phyloP scores from a whole-genome alignment of 2,113 vertebrate genomes.

The Talpa occidentalis region DNA sequence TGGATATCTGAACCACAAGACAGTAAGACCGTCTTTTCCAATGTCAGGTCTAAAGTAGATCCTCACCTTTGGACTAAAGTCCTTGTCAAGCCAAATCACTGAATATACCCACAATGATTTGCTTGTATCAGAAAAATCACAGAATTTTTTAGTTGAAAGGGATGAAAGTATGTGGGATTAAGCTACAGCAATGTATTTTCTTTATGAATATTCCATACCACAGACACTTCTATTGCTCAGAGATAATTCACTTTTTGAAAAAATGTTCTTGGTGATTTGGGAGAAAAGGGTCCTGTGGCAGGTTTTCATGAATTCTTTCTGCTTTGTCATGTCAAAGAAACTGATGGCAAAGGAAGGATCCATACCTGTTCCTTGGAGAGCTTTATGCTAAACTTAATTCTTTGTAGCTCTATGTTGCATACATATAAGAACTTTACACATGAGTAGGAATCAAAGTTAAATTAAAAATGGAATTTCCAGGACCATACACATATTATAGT shows the following conservation, averaged over 20 bases:
- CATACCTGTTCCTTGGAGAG: neutral
- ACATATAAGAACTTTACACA: neutral
- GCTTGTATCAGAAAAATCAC: neutral
- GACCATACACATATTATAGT: neutral
- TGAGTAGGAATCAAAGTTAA: neutral
- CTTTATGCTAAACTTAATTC: neutral
- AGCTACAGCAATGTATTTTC: neutral
- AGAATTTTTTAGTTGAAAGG: neutral
- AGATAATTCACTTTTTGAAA: neutral
- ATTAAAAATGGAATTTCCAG: neutral
- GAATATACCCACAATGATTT: neutral
- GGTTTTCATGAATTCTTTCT: neutral
- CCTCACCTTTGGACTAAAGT: neutral
- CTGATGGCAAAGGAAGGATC: neutral
- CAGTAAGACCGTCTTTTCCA: neutral
- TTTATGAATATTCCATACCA: neutral
- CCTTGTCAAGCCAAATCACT: neutral
- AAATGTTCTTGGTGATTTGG: neutral
- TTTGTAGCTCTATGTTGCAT: neutral
- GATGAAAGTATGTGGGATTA: neutral
- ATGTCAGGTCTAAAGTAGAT: neutral
- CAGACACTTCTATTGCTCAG: neutral
- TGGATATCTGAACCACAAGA: neutral
- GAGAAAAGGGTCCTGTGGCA: neutral
- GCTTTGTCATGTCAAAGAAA: neutral